phyloP scores from a whole-genome alignment of 2,888 invertebrate genomes.

The Agapostemon virescens region DNA sequence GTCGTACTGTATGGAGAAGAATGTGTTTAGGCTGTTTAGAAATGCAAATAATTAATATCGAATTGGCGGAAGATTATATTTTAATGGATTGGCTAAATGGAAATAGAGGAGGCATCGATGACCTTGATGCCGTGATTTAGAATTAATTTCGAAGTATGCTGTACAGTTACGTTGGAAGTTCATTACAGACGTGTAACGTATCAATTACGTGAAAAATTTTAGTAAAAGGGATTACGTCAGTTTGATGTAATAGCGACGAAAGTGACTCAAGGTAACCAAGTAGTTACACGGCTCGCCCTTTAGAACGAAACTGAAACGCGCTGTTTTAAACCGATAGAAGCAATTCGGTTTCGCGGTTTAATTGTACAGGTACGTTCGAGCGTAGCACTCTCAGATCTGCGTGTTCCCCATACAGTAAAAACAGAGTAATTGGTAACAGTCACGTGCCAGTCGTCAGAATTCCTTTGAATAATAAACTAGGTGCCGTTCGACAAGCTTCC shows the following conservation, averaged over 20 bases:
- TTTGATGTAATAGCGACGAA: neutral
- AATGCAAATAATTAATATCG: neutral
- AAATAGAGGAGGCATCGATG: neutral
- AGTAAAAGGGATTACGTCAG: neutral
- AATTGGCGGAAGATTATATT: neutral
- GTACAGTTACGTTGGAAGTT: neutral
- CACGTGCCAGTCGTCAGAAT: conserved; percentile 32
- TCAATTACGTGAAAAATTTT: neutral
- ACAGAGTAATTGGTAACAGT: conserved; percentile 6
- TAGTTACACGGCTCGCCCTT: neutral
- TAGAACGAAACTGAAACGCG: neutral
- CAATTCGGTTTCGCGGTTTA: neutral
- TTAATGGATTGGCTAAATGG: neutral
- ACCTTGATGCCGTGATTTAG: neutral
- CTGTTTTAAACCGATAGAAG: neutral
- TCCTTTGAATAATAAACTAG: conserved; percentile 16
- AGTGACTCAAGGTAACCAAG: neutral
- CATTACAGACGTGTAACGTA: neutral
- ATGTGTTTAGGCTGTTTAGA: neutral
- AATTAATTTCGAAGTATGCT: neutral
- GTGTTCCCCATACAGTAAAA: conserved; percentile 1
- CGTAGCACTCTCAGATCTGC: neutral
- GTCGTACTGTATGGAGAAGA: neutral
- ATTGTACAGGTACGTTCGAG: neutral
- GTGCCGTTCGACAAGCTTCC: conserved; percentile 26